Base-by-base conservation (phyloP, 2,113 vertebrate species). In the Pseudopodoces humilis region DNA sequence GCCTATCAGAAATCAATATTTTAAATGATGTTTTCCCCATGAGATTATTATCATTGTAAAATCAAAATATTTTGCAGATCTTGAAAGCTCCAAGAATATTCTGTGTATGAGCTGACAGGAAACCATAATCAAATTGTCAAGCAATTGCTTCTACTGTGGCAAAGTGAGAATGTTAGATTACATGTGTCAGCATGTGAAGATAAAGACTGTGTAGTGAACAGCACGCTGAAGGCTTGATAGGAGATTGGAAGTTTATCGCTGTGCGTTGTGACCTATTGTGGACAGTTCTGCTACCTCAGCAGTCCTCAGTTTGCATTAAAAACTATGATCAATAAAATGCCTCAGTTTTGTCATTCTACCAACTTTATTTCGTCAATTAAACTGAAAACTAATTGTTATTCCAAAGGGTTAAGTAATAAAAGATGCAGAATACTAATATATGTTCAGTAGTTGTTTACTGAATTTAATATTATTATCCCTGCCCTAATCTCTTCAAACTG, bases 91-190 rank as follows among this genome's bases (percentile, higher is more conserved):
- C 77, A 90, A 97, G 97, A 95, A 84, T 97, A 95, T 92, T 97
- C 96, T 50, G 74, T 92, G 91, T 94, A 50, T 94, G 96, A 98
- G 87, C 96, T 97, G 97, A 97, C 97, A 97, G 95, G 95, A 95
- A 96, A 95, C 97, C 94, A 87, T 97, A 98, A 98, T 98, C 98
- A 98, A 97, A 98, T 97, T 98, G 97, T 98, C 98, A 98, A 97
- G 97, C 94, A 88, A 93, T 96, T 96, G 97, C 96, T 96, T 96
- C 76, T 86, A 75, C 94, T 95, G 96, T 96, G 97, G 94, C 95
- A 96, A 97, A 97, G 96, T 96, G 97, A 98, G 97, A 97, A 96
- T 94, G 97, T 93, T 97, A 95, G 97, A 98, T 98, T 97, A 97
- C 94, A 95, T 49, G 95, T 98, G 97, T 98, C 98, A 98, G 97